phyloP scores from a whole-genome alignment of 2,888 invertebrate species.

The Rhamphomyia laevipes region DNA sequence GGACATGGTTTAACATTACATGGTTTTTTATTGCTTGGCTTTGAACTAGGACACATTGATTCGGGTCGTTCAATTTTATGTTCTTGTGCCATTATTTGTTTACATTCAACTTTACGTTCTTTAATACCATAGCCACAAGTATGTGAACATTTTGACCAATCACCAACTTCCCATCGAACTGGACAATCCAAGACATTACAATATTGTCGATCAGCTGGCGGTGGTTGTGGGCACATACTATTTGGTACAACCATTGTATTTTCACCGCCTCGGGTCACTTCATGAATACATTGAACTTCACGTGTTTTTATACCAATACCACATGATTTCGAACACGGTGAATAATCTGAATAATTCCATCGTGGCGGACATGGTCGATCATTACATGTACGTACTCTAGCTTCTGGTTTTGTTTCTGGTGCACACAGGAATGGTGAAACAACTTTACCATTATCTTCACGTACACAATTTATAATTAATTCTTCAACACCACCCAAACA shows the following conservation, averaged over 20 bases:
- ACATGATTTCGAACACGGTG: slow-evolving; percentile 83
- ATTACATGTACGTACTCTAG: slow-evolving; percentile 80
- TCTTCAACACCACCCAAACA: slow-evolving; percentile 85
- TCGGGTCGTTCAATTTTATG: slow-evolving; percentile 70
- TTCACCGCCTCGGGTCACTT: slow-evolving; percentile 73
- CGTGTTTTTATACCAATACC: slow-evolving; percentile 89
- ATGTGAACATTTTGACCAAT: slow-evolving; percentile 86
- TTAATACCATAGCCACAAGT: slow-evolving; percentile 88
- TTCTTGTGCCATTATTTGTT: slow-evolving; percentile 88
- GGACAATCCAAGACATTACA: slow-evolving; percentile 92
- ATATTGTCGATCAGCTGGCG: slow-evolving; percentile 76
- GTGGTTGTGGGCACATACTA: slow-evolving; percentile 80
- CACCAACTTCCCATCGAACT: slow-evolving; percentile 74
- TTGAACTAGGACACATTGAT: slow-evolving; percentile 60
- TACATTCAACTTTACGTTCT: slow-evolving; percentile 70
- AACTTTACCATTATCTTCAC: slow-evolving; percentile 75
- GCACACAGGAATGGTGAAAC: slow-evolving; percentile 82
- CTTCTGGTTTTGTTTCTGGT: slow-evolving; percentile 77
- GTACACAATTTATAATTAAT: slow-evolving; percentile 75
- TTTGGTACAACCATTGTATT: slow-evolving; percentile 89
- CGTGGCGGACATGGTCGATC: slow-evolving; percentile 91
- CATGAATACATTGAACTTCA: slow-evolving; percentile 48
- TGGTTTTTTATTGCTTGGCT: slow-evolving; percentile 65
- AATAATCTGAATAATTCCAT: slow-evolving; percentile 85
- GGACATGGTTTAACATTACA: slow-evolving; percentile 78